phyloP scores from a whole-genome alignment of 2,113 vertebrate genomes.

The Monarcha castaneiventris region DNA sequence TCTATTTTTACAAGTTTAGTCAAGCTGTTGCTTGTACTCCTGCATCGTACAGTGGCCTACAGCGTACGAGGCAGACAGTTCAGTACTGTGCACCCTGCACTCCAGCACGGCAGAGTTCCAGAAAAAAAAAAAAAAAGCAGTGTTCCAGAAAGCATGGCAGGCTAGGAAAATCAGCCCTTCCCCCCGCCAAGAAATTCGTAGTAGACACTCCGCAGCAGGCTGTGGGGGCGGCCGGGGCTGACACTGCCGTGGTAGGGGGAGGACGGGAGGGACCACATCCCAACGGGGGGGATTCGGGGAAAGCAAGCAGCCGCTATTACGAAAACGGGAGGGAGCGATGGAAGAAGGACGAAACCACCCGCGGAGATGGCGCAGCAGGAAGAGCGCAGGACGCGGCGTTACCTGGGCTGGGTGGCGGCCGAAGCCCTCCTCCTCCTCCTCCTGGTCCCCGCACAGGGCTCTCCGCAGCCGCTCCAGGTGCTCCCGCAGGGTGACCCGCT shows the following conservation, averaged over 20 bases:
- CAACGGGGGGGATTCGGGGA: neutral
- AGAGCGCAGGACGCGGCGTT: neutral
- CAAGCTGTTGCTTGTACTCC: neutral
- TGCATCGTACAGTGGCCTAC: neutral
- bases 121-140: neutral
- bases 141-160: neutral
- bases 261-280: neutral
- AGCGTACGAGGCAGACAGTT: rapidly evolving
- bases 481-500: conserved; percentile 85
- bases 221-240: neutral
- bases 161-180: neutral
- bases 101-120: neutral
- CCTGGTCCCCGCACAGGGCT: conserved; percentile 62
- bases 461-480: conserved; percentile 84
- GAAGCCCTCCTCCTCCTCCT: conserved; percentile 38
- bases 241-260: neutral
- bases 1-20: neutral
- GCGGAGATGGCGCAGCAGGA: neutral
- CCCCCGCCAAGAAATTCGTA: neutral
- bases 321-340: neutral
- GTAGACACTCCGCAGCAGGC: neutral
- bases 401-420: conserved; percentile 60
- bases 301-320: neutral
- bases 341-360: neutral
- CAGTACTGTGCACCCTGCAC: neutral